Base-by-base conservation (phyloP, 2,888 invertebrate species). In the Eristalis pertinax region DNA sequence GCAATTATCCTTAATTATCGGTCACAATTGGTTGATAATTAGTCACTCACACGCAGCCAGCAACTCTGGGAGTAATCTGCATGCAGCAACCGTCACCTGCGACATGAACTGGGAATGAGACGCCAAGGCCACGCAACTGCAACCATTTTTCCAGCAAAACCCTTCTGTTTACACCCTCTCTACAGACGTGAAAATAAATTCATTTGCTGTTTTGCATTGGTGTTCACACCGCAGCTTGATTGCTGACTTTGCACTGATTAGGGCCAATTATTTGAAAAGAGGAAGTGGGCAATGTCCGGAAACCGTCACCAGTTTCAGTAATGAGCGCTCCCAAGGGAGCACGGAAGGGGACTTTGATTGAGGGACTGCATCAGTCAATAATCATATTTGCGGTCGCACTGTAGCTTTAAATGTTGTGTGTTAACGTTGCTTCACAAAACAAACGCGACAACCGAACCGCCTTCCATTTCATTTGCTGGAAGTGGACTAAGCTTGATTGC, bases 11-110 rank as follows among this genome's bases (percentile, higher is more conserved):
- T 64, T 75, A 84, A 84, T 87, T 88, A 82, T 87, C 56, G 76
- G 86, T 80, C 62, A 87, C 87, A 87, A 87, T 87, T 83, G 76
- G 60, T 80, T 38, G 80, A 79, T 84, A 87, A 87, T 87, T 87
- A 83, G 80, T 84, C 87, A 84, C 41, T 75, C 83, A 79, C 83
- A 79, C 65, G 70, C 67, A 70, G 35, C 63, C 38, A 38, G 65
- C 24, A 63, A 62, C 67, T 32, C 69, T 29, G 32, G 32, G 22
- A 32, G 62, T 15, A 19, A 32, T 58, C 11, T 19, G 56, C 60
- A 60, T 76, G 32, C 63, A 69, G 74, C 75, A 56, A 13, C 7
- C 38, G 29, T 64, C 67, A 22, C n/a, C 64, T 5, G 56, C 22
- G n/a, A 24, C 32, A 8, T 0, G 22, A 35, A 35, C 32, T 35